phyloP scores from a whole-genome alignment of 2,888 invertebrate species.

The Standfussiana lucernea region DNA sequence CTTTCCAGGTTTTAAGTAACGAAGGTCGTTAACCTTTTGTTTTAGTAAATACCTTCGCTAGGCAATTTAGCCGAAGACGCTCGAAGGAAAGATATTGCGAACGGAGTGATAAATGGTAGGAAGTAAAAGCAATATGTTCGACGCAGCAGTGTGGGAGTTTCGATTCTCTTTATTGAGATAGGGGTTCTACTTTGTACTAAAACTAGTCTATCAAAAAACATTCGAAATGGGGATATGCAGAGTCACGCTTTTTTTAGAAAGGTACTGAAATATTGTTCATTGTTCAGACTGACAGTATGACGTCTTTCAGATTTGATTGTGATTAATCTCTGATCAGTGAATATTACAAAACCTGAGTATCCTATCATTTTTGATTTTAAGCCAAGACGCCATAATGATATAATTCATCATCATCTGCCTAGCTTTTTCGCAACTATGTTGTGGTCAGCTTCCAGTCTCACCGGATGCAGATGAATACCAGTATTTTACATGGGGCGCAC shows the following conservation, averaged over 20 bases:
- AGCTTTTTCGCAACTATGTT: background rate
- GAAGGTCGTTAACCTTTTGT: slow-evolving; percentile 32
- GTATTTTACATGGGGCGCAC: background rate
- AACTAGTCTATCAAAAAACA: background rate
- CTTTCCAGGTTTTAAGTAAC: background rate
- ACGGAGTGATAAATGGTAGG: slow-evolving; percentile 60
- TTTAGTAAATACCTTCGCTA: slow-evolving; percentile 28
- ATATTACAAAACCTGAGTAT: background rate
- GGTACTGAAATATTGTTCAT: background rate
- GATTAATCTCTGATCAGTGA: background rate
- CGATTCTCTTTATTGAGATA: slow-evolving; percentile 31
- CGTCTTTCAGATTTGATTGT: background rate
- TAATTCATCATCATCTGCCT: background rate
- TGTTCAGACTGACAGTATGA: background rate
- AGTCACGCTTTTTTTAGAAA: background rate
- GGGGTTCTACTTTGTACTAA: slow-evolving; percentile 16
- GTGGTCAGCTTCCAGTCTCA: background rate
- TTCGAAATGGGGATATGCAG: background rate
- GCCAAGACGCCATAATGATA: background rate
- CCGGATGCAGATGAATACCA: background rate
- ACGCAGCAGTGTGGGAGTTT: slow-evolving; percentile 22
- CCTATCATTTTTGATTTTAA: background rate
- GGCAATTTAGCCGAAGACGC: slow-evolving; percentile 38
- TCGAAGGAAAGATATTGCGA: slow-evolving; percentile 51
- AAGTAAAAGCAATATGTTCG: slow-evolving; percentile 44